Evolutionary conservation across 2,797 vertebrate species (phyloP).

Genomic region (Carapus acus): DNA sequence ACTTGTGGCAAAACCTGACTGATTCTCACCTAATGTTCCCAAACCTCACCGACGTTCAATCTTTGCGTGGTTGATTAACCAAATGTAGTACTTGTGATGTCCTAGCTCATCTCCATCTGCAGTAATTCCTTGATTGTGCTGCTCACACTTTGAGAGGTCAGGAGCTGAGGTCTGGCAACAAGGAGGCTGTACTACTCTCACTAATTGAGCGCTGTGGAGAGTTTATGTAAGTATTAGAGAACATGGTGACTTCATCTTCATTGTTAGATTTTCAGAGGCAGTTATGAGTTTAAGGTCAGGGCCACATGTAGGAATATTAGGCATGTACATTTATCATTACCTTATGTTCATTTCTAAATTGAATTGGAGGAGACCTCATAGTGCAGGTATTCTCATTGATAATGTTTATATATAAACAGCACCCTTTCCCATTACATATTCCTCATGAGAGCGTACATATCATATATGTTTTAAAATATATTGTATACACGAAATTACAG

Average conservation of each 20-base stretch:
- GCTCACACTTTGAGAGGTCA: conserved; percentile 74
- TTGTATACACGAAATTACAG: background rate
- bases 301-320: background rate
- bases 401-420: too few relatives aligned
- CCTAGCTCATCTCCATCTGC: conserved; percentile 26
- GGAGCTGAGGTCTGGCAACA: conserved; percentile 71
- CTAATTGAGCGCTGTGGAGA: conserved; percentile 73
- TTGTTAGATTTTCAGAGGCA: conserved; percentile 13
- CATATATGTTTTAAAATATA: background rate
- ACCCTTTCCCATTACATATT: too few relatives aligned
- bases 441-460: too few relatives aligned
- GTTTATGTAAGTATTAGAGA: conserved; percentile 74
- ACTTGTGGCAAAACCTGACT: too few relatives aligned
- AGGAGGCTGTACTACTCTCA: conserved; percentile 74
- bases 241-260: conserved; percentile 7
- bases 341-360: background rate
- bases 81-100: conserved; percentile 21
- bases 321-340: background rate
- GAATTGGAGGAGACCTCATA: too few relatives aligned
- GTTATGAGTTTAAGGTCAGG: background rate
- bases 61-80: background rate
- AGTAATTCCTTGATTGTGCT: conserved; percentile 71
- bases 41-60: too few relatives aligned
- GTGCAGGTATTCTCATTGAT: too few relatives aligned
- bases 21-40: conserved; percentile 26